phyloP scores from a whole-genome alignment of 2,113 vertebrate genomes.

The Siphamia tubifer region DNA sequence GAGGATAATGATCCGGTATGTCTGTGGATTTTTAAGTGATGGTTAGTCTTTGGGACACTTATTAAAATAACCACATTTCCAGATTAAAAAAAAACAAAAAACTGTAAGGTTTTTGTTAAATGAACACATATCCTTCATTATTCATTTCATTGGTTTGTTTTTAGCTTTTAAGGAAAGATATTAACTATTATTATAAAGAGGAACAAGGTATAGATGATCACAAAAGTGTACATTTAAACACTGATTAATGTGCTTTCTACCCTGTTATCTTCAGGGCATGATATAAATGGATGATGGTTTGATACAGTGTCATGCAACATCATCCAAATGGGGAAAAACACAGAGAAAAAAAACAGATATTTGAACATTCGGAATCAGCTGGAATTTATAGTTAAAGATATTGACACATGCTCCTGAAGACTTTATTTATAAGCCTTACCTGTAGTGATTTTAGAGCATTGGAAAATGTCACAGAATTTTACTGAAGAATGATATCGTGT shows the following conservation, averaged over 20 bases:
- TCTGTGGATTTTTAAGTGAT: conserved; percentile 11
- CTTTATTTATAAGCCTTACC: conserved; percentile 5
- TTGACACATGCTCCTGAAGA: background rate
- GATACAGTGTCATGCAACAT: background rate
- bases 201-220: too few relatives aligned
- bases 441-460: background rate
- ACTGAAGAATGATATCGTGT: background rate
- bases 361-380: background rate
- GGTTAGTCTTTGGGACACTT: background rate
- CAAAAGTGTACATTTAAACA: too few relatives aligned
- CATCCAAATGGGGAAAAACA: background rate
- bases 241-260: too few relatives aligned
- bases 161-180: too few relatives aligned
- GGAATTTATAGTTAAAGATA: conserved; percentile 24
- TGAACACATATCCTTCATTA: too few relatives aligned
- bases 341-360: background rate
- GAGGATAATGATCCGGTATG: background rate
- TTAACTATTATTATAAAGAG: too few relatives aligned
- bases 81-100: too few relatives aligned
- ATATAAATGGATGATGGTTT: background rate
- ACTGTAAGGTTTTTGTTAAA: too few relatives aligned
- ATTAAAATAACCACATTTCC: too few relatives aligned
- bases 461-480: conserved; percentile 17
- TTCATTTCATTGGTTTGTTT: too few relatives aligned
- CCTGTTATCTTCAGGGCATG: too few relatives aligned